These are phyloP conservation scores for Spea bombifrons DNA, from an alignment of 2,113 vertebrate species.

Conservation along the genomic window DNA sequence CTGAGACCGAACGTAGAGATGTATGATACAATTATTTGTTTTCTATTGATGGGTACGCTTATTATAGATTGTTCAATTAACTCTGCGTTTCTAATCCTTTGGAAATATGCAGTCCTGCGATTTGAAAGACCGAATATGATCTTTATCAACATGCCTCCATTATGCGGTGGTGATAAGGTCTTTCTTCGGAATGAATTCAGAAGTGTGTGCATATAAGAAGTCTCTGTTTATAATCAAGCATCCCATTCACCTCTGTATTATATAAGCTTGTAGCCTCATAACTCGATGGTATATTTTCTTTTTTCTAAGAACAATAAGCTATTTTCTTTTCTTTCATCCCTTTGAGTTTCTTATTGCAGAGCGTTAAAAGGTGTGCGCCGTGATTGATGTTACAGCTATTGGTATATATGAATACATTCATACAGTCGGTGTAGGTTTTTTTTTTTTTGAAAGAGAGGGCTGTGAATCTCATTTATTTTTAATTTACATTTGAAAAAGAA, in stretches of 20 bases:
- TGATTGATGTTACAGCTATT: too few species aligned
- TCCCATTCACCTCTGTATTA: neutral
- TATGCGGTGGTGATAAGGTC: neutral
- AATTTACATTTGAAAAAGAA: too few species aligned
- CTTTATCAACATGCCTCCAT: neutral
- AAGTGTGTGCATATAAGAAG: neutral
- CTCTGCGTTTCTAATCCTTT: neutral
- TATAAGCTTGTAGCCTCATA: neutral
- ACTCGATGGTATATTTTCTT: too few species aligned
- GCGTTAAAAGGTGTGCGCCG: too few species aligned
- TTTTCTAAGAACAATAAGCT: too few species aligned
- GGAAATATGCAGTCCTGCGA: neutral
- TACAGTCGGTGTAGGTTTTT: too few species aligned
- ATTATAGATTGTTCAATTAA: constrained; percentile 18
- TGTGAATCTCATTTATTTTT: too few species aligned
- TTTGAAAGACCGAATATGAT: neutral
- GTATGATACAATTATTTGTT: constrained; percentile 31
- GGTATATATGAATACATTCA: too few species aligned
- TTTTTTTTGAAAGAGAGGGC: too few species aligned
- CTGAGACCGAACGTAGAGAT: neutral
- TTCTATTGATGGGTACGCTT: constrained; percentile 14
- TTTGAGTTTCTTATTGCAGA: too few species aligned
- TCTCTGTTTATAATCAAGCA: neutral
- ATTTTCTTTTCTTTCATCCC: too few species aligned
- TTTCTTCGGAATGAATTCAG: neutral